A percentile compares a stretch with the other conserved stretches of the same genome.
phyloP scores from a whole-genome alignment of 2,888 invertebrate species.

The Druceiella hillmani region DNA sequence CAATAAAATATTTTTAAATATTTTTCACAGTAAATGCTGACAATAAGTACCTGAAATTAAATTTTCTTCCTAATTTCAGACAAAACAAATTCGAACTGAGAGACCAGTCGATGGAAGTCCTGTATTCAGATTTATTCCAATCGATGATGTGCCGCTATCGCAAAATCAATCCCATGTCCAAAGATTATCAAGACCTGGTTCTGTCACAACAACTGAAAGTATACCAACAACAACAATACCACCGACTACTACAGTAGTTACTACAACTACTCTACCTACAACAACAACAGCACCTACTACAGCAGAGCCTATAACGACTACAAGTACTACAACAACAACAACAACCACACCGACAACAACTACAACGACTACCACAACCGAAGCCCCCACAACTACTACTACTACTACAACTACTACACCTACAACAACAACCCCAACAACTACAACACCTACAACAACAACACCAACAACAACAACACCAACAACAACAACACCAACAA shows the following conservation, averaged over 20 bases:
- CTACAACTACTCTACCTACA: conserved; percentile 13
- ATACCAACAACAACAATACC: conserved; percentile 27
- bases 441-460: conserved; percentile 22
- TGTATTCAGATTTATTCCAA: conserved; percentile 47
- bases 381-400: conserved; percentile 31
- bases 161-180: conserved; percentile 42
- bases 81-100: conserved; percentile 50
- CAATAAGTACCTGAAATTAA: too few species aligned
- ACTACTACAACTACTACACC: conserved; percentile 30
- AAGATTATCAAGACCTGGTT: conserved; percentile 39
- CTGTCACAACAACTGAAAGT: conserved; percentile 29
- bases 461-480: conserved; percentile 13
- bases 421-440: conserved; percentile 25
- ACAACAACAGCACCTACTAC: conserved; percentile 20
- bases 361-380: conserved; percentile 25
- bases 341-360: conserved; percentile 34
- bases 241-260: conserved; percentile 23
- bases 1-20: too few species aligned
- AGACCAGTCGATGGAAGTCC: conserved; percentile 40
- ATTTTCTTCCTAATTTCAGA: conserved; percentile 35
- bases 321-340: conserved; percentile 29
- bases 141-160: conserved; percentile 40
- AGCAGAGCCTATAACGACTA: conserved; percentile 22
- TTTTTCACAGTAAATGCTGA: too few species aligned
- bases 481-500: conserved; percentile 23